Conservation (phyloP, 2,888 invertebrate species). For the Aphelenchoides bicaudatus region DNA sequence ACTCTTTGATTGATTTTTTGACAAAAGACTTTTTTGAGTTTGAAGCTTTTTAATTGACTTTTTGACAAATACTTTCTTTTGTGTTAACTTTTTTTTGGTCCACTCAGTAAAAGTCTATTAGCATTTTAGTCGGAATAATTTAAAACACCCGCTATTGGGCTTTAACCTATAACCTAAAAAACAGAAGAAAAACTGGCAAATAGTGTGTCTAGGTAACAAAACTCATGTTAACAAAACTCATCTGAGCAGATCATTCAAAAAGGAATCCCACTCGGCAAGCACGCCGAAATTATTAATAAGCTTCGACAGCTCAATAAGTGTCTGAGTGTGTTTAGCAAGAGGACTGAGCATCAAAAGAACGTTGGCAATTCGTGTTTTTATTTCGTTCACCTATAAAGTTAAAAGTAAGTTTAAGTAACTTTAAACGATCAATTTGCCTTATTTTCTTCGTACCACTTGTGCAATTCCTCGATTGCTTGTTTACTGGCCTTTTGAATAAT, state of each 20-base stretch:
- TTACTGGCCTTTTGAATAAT: conserved; percentile 42
- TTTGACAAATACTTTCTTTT: background rate
- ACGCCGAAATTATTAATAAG: conserved; percentile 49
- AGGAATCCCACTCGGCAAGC: conserved; percentile 54
- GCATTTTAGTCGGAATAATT: background rate
- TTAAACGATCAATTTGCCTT: no score
- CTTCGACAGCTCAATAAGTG: conserved; percentile 43
- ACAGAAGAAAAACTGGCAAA: no score
- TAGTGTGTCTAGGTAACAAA: no score
- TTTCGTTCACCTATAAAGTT: conserved; percentile 39
- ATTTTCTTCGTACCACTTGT: conserved; percentile 43
- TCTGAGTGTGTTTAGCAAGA: conserved; percentile 44
- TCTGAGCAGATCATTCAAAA: conserved; percentile 30
- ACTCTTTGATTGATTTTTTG: no score
- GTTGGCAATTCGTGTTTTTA: conserved; percentile 40
- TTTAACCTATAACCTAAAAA: no score
- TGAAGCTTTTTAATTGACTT: no score
- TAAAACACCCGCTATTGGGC: no score
- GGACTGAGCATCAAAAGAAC: conserved; percentile 42
- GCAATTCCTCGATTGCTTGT: conserved; percentile 44
- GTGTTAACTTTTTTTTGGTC: no score
- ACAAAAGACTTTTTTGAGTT: no score
- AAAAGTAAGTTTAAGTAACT: no score
- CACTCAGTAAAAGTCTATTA: background rate
- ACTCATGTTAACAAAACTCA: no score